Base-by-base conservation (phyloP, 2,113 vertebrate genomes). In the cat (Felis catus) region DNA sequence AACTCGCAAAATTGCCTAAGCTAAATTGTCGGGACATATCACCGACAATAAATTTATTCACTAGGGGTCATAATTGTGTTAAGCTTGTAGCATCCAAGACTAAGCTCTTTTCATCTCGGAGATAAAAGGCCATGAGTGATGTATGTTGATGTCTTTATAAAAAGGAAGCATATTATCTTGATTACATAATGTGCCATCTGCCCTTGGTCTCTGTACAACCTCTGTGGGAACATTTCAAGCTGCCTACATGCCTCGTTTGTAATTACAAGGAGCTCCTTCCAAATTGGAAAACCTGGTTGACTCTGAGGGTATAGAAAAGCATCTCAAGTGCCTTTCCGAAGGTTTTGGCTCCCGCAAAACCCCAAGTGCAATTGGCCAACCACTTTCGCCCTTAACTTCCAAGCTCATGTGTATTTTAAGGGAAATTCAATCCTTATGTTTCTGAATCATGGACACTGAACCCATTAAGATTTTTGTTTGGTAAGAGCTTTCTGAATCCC, bases 381-480 rank as follows among this genome's bases (percentile, higher is more conserved):
- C 93, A 97, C 95, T 93, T 97, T 98, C 73, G 82, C 94, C 94
- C 97, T 96, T 97, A 73, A 81, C 83, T 91, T 95, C 89, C 81
- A 93, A 97, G 94, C 93, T 94, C 73, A 48, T 98, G 97, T 97
- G 68, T 97, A 97, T 96, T 97, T 96, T 98, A 97, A 96, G 79
- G 84, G 97, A 98, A 98, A 98, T 92, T 98, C 85, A 95, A 98
- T 98, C 98, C 66, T 4, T 97, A 84, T 97, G 97, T 97, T 93
- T 97, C 96, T 98, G 97, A 98, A 95, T 97, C 96, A 94, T 76
- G 82, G 91, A 96, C 80, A 51, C 98, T 97, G 96, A 98, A 90
- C 63, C 88, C 91, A 97, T 98, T 97, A 98, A 89, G 95, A 94
- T 93, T 98, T 97, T 96, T 98, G 97, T 98, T 98, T 98, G 83